These are phyloP conservation scores for Ranitomeya variabilis DNA, from an alignment of 2,113 vertebrate species.

Conservation along the genomic window DNA sequence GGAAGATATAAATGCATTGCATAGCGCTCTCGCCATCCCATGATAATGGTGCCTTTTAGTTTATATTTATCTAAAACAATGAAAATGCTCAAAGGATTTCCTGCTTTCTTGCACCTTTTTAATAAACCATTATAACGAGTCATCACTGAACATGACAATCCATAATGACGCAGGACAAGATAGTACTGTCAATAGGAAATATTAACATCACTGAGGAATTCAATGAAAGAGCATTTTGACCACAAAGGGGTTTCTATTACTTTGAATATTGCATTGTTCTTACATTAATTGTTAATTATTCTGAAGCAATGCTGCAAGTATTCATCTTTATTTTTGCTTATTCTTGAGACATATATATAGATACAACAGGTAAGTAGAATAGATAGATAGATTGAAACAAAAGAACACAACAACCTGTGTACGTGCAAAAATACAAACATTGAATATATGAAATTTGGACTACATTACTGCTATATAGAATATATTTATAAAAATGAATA, in stretches of 20 bases:
- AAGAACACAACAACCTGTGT: too few species aligned
- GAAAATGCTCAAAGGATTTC: slow-evolving; percentile 11
- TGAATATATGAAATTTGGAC: too few species aligned
- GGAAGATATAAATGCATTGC: not conserved
- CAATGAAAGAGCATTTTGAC: slow-evolving; percentile 10
- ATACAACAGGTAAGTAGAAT: not conserved
- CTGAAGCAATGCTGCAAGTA: not conserved
- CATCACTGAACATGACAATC: slow-evolving; percentile 14
- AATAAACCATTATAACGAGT: slow-evolving; percentile 26
- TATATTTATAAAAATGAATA: too few species aligned
- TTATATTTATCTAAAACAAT: slow-evolving; percentile 37
- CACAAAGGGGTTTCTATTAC: not conserved
- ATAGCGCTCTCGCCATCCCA: not conserved
- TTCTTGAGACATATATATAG: not conserved
- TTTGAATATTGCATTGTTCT: not conserved
- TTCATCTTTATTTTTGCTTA: not conserved
- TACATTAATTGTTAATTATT: slow-evolving; percentile 13
- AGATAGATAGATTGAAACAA: too few species aligned
- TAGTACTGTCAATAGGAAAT: slow-evolving; percentile 17
- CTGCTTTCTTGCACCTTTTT: slow-evolving; percentile 26
- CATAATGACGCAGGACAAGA: slow-evolving; percentile 15
- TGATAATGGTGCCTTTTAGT: slow-evolving; percentile 10
- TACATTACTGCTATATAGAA: too few species aligned
- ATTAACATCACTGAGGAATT: not conserved
- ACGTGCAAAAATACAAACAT: too few species aligned